Percentiles rank a stretch among this genome's conserved stretches.
Evolutionary conservation across 2,113 vertebrate genomes (phyloP).

Genomic region (Uria lomvia): DNA sequence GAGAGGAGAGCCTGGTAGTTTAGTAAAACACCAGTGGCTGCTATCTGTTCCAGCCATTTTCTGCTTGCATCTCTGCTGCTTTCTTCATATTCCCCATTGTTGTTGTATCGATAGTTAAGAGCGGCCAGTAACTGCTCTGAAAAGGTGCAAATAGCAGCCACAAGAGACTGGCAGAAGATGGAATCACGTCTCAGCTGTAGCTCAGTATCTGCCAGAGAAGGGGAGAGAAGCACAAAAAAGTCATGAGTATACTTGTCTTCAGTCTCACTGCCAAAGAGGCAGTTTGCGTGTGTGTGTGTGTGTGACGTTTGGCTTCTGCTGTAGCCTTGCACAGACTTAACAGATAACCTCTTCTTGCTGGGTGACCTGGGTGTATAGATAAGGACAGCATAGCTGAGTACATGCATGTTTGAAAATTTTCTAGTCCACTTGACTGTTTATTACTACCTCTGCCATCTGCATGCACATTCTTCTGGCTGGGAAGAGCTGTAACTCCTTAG

Average conservation of each 20-base stretch:
- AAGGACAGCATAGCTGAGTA: not conserved
- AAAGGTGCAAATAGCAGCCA: constrained; percentile 87
- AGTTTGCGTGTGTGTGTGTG: too few relatives aligned
- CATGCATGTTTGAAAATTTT: not conserved
- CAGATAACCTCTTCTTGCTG: not conserved
- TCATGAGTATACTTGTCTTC: not conserved
- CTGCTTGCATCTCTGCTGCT: constrained; percentile 93
- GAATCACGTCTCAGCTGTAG: constrained; percentile 91
- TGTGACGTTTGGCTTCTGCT: not conserved
- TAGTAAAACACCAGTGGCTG: constrained; percentile 86
- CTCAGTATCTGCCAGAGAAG: constrained; percentile 80
- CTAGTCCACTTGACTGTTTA: not conserved
- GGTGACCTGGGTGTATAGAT: not conserved
- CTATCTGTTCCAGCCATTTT: constrained; percentile 97
- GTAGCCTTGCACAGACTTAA: not conserved
- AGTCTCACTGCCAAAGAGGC: not conserved
- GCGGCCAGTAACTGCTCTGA: constrained; percentile 91
- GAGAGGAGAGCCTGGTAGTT: constrained; percentile 92
- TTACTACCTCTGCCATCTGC: not conserved
- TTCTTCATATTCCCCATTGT: constrained; percentile 93
- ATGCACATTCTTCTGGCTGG: not conserved
- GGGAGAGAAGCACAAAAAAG: not conserved
- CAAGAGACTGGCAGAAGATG: constrained; percentile 93
- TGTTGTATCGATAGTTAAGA: constrained; percentile 90
- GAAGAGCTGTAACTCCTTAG: not conserved